These are phyloP conservation scores for Lepidurus couesii DNA, from an alignment of 1,140 invertebrate species.

Conservation along the genomic window DNA sequence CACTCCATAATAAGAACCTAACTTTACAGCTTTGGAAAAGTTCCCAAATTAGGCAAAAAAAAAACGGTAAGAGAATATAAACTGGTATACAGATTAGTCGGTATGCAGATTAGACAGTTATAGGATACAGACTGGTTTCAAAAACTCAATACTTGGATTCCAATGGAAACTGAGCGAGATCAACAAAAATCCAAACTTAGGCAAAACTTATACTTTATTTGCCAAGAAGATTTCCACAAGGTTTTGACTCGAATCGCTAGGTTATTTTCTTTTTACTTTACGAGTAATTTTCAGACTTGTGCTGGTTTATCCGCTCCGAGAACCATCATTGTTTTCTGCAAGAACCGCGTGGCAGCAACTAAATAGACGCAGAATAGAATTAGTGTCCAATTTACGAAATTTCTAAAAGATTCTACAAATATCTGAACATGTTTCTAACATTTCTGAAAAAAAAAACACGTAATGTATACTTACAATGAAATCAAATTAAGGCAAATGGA, in stretches of 20 bases:
- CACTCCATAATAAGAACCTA: background rate
- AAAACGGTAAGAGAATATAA: background rate
- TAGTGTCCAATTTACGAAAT: background rate
- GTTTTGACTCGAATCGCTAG: background rate
- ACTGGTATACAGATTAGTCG: background rate
- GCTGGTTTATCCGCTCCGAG: slow-evolving; percentile 60
- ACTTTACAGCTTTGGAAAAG: background rate
- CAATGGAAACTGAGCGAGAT: background rate
- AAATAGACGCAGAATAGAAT: slow-evolving; percentile 42
- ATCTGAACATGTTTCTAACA: slow-evolving; percentile 23
- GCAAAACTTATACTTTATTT: background rate
- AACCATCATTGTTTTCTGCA: slow-evolving; percentile 61
- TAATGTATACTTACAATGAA: slow-evolving; percentile 14
- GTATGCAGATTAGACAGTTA: background rate
- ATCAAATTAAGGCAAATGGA: slow-evolving; percentile 22
- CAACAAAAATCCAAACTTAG: background rate
- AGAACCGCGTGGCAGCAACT: slow-evolving; percentile 54
- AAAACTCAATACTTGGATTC: background rate
- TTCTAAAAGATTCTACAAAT: slow-evolving; percentile 25
- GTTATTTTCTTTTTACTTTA: background rate
- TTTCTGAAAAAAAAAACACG: background rate
- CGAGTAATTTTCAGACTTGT: slow-evolving; percentile 52
- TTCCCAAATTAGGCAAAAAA: background rate
- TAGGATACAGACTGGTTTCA: background rate
- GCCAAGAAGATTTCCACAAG: background rate